Evolutionary conservation across 2,888 invertebrate genomes (phyloP), one percentile per base, ranked within the genome.

Genomic region (Frankliniella intonsa): DNA sequence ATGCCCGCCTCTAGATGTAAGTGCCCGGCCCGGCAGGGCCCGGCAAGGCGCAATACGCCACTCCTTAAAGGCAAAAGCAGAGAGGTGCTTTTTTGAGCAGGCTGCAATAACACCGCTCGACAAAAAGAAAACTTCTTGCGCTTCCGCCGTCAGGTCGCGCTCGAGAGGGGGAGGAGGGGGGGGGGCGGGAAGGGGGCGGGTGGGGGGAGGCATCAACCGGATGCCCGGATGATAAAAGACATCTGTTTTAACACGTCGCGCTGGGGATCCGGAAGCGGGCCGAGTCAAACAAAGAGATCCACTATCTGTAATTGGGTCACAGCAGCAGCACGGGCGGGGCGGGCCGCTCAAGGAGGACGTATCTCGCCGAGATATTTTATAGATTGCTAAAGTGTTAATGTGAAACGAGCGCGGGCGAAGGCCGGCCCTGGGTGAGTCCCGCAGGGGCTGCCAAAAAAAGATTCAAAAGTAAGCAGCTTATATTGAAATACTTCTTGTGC

Each of bases 261-360:
- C 17, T 14, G 38, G 38, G 38, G 38, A 38, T 38, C 19, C 11
- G 62, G 17, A 62, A n/a, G 17, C 62, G 22, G 69, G 69, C 22
- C 69, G 69, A 0, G 69, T 12, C 69, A 25, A 76, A 76, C 69
- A 76, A 76, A 25, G 69, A 76, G 69, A 76, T 76, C 25, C 25
- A 76, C 69, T 76, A 76, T 76, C 69, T 76, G 69, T 76, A 76
- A 76, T 76, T 76, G 69, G 69, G 69, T 76, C 69, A 76, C 25
- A 76, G n/a, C 69, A 5, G 69, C 11, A 76, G 55, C 55, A 14
- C 14, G 55, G 55, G 55, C 19, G 69, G 25, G 69, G 69, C 55
- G 55, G 25, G 69, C 25, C 22, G 69, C 22, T 25, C 22, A 76
- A 22, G 22, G 25, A 25, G 69, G 69, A 25, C 69, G 69, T 25